Evolutionary conservation across 2,888 invertebrate genomes (phyloP).

Genomic region (Hyposoter dolosus): DNA sequence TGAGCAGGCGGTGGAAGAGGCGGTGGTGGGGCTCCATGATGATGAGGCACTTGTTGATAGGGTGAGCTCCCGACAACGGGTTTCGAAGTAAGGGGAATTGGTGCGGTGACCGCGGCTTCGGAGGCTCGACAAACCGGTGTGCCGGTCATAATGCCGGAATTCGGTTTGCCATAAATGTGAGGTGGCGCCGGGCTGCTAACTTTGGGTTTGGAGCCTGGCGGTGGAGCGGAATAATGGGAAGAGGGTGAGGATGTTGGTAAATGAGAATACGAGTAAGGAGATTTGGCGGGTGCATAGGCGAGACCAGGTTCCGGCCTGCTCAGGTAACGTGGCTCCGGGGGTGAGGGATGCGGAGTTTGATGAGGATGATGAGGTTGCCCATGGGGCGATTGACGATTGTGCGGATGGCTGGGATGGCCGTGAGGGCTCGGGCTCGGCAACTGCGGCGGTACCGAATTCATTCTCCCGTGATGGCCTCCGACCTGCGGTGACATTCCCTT

Average conservation of each 20-base stretch:
- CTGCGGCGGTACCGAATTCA: constrained; percentile 80
- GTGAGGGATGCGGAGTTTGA: constrained; percentile 81
- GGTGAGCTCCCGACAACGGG: constrained; percentile 84
- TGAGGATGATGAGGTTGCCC: constrained; percentile 81
- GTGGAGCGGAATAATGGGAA: constrained; percentile 85
- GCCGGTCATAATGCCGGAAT: constrained; percentile 87
- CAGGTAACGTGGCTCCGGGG: constrained; percentile 81
- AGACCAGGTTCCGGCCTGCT: constrained; percentile 81
- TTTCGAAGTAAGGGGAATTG: constrained; percentile 88
- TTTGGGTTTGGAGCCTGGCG: constrained; percentile 86
- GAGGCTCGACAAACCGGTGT: constrained; percentile 86
- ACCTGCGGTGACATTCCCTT: constrained; percentile 81
- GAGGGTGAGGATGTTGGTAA: constrained; percentile 85
- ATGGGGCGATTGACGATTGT: constrained; percentile 84
- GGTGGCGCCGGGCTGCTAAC: constrained; percentile 92
- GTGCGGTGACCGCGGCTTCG: constrained; percentile 82
- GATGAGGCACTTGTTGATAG: constrained; percentile 86
- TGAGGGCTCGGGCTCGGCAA: constrained; percentile 85
- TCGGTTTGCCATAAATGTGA: constrained; percentile 90
- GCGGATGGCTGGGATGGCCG: constrained; percentile 83
- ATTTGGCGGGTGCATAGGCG: constrained; percentile 82
- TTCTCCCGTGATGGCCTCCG: constrained; percentile 82
- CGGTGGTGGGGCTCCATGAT: constrained; percentile 86
- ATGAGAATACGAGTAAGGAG: constrained; percentile 84
- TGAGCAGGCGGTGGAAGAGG: constrained; percentile 83